Evolutionary conservation across 2,797 vertebrate genomes (phyloP).

Genomic region (Crossoptilon crossoptilon): DNA sequence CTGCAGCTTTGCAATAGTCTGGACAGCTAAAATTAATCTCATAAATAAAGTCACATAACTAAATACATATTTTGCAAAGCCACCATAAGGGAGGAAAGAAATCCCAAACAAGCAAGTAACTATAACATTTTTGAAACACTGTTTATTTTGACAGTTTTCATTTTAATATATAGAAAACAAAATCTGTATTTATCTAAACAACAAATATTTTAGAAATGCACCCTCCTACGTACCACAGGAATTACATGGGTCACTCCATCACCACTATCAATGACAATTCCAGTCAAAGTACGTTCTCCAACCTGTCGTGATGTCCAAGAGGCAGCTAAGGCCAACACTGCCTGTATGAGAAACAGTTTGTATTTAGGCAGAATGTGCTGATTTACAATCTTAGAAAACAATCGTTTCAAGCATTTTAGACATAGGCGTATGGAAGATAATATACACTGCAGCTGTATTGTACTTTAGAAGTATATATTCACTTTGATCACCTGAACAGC

Average conservation of each 20-base stretch:
- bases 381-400: not conserved
- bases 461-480: not conserved
- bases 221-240: conserved; percentile 78
- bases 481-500: conserved; percentile 85
- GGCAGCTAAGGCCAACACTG: conserved; percentile 82
- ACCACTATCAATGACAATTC: conserved; percentile 82
- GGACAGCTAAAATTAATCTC: not conserved
- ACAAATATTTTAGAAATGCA: not conserved
- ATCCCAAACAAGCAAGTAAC: not conserved
- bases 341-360: conserved; percentile 55
- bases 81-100: not conserved
- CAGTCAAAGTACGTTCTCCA: conserved; percentile 81
- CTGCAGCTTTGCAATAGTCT: not conserved
- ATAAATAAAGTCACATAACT: not conserved
- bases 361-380: not conserved
- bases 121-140: not conserved
- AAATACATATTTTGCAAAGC: not conserved
- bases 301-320: conserved; percentile 84
- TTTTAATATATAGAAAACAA: not conserved
- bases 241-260: conserved; percentile 84
- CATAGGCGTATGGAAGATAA: fast-evolving
- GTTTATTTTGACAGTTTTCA: not conserved
- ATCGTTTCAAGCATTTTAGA: not conserved
- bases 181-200: not conserved
- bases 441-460: not conserved